phyloP scores from a whole-genome alignment of 2,113 vertebrate genomes.

The Gallinago paraguaiae region DNA sequence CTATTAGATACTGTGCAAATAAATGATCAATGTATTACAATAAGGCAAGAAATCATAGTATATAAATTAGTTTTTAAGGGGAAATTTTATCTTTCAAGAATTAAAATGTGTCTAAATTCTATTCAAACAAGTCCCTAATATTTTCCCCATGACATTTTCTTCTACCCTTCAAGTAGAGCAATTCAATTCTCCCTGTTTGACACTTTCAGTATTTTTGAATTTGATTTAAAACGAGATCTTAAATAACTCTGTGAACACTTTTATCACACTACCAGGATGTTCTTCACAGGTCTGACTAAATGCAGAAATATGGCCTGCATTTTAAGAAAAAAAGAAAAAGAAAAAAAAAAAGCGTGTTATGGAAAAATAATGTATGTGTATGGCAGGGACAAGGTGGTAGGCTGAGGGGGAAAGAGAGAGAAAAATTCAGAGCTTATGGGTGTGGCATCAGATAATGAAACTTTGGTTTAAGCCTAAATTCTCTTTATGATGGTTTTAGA shows the following conservation, averaged over 20 bases:
- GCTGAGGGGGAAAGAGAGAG: not conserved
- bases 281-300: slow-evolving; percentile 12
- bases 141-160: not conserved
- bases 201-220: not conserved
- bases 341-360: not conserved
- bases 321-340: not conserved
- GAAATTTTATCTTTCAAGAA: not conserved
- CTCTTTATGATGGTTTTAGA: not conserved
- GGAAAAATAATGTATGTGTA: not conserved
- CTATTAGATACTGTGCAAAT: not conserved
- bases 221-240: not conserved
- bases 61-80: not conserved
- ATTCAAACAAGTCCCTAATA: not conserved
- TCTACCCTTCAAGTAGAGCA: not conserved
- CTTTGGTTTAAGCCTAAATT: not conserved
- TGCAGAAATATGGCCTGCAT: not conserved
- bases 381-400: not conserved
- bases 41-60: not conserved
- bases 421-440: not conserved
- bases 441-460: not conserved
- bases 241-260: not conserved
- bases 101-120: not conserved
- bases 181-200: not conserved
- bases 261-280: not conserved
- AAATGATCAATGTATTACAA: not conserved